These are phyloP conservation scores for Cheilinus undulatus DNA, from an alignment of 2,113 vertebrate species.

Conservation along the genomic window DNA sequence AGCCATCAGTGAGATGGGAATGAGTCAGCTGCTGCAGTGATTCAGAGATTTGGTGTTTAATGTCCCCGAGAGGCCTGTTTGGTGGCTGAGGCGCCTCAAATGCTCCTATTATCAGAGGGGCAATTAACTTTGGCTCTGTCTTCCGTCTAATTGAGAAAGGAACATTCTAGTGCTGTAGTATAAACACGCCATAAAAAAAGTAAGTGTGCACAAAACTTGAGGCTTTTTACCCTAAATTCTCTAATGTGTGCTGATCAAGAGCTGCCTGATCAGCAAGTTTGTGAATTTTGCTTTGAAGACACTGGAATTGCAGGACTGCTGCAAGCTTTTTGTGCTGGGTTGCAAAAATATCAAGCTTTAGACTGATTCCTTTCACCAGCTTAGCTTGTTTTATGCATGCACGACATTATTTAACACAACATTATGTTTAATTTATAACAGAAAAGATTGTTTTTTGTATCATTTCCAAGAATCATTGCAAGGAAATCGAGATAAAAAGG, in stretches of 20 bases:
- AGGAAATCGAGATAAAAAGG: background rate
- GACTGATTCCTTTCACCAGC: constrained; percentile 7
- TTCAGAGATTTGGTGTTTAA: constrained; percentile 63
- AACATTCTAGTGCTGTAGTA: constrained; percentile 53
- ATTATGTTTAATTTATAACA: no score
- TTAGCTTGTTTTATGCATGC: no score
- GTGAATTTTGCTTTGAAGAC: constrained; percentile 56
- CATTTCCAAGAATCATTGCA: background rate
- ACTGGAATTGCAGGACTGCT: constrained; percentile 3
- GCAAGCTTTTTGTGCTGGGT: constrained; percentile 30
- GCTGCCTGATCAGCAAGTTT: constrained; percentile 56
- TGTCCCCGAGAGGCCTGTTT: constrained; percentile 61
- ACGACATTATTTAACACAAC: no score
- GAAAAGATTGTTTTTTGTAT: background rate
- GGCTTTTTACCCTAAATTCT: constrained; percentile 53
- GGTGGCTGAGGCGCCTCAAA: constrained; percentile 49
- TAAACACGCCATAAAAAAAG: constrained; percentile 61
- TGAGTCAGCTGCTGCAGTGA: constrained; percentile 70
- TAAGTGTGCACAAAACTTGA: constrained; percentile 44
- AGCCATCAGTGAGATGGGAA: constrained; percentile 68
- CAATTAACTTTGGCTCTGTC: constrained; percentile 68
- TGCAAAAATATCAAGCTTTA: constrained; percentile 7
- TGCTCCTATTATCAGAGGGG: constrained; percentile 65
- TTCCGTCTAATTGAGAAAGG: constrained; percentile 66
- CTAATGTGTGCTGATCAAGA: constrained; percentile 53